Evolutionary conservation across 2,113 vertebrate genomes (phyloP).

Genomic region (Pica pica): DNA sequence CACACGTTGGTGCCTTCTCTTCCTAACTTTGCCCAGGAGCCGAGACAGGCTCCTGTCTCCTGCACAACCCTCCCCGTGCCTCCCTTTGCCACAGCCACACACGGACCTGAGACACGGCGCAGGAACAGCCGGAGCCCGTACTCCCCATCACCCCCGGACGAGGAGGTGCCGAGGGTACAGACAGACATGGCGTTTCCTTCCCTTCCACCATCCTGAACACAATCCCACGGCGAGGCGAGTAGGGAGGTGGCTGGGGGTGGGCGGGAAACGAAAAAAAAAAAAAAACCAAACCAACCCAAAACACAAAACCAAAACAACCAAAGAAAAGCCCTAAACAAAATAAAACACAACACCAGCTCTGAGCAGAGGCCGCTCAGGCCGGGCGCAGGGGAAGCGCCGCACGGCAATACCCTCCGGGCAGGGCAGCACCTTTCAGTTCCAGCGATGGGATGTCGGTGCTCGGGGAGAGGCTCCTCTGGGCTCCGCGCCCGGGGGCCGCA

Average conservation of each 20-base stretch:
- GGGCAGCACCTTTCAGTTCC: neutral
- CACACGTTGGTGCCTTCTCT: neutral
- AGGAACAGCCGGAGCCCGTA: accelerated
- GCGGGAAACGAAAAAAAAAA: neutral
- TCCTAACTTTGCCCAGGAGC: neutral
- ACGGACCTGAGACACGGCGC: accelerated
- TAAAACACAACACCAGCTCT: neutral
- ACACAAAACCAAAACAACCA: too few species aligned
- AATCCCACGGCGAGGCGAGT: accelerated
- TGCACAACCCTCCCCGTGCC: accelerated
- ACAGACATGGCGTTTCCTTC: neutral
- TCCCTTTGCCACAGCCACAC: accelerated
- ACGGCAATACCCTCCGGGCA: neutral
- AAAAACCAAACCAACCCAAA: too few species aligned
- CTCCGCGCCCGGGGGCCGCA: neutral
- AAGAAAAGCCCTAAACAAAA: too few species aligned
- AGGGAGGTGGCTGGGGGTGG: too few species aligned
- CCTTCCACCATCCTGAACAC: neutral
- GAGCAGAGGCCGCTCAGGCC: neutral
- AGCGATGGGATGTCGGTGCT: neutral
- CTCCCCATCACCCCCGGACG: neutral
- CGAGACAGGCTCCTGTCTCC: neutral
- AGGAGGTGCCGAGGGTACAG: neutral
- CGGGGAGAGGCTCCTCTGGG: neutral
- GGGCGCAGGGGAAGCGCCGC: neutral